Evolutionary conservation across 2,888 invertebrate genomes (phyloP).

Genomic region (Cyclophora albipunctata): DNA sequence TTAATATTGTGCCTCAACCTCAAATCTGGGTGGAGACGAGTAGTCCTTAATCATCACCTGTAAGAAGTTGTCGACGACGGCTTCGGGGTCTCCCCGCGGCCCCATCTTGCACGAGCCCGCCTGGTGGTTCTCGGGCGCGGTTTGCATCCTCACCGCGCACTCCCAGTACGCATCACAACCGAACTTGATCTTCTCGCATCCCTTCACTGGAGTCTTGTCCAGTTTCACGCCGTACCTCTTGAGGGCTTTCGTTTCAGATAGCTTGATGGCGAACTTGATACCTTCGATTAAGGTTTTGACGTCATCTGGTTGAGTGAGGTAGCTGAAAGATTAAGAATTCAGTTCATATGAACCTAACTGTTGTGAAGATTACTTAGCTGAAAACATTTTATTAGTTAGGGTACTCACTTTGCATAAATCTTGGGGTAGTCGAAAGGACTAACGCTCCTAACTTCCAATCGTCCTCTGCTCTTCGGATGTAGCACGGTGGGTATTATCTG

Average conservation of each 20-base stretch:
- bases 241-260: slow-evolving; percentile 80
- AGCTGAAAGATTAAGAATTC: slow-evolving; percentile 37
- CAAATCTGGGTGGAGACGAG: too few relatives aligned
- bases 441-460: slow-evolving; percentile 80
- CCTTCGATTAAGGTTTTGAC: slow-evolving; percentile 87
- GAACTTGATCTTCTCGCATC: slow-evolving; percentile 84
- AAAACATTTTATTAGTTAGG: too few relatives aligned
- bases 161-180: slow-evolving; percentile 86
- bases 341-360: background rate
- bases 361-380: too few relatives aligned
- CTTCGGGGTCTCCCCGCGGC: slow-evolving; percentile 79
- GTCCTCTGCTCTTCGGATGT: slow-evolving; percentile 91
- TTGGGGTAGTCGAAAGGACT: slow-evolving; percentile 89
- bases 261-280: slow-evolving; percentile 83
- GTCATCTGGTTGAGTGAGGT: slow-evolving; percentile 85
- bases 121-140: slow-evolving; percentile 89
- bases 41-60: slow-evolving; percentile 37
- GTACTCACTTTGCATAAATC: slow-evolving; percentile 86
- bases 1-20: too few relatives aligned
- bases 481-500: slow-evolving; percentile 86
- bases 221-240: slow-evolving; percentile 82
- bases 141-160: slow-evolving; percentile 83
- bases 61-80: slow-evolving; percentile 84
- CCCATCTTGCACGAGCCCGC: slow-evolving; percentile 90
- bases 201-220: slow-evolving; percentile 81